Evolutionary conservation across 2,888 invertebrate genomes (phyloP).

Genomic region (Ichneumoninae sp.): DNA sequence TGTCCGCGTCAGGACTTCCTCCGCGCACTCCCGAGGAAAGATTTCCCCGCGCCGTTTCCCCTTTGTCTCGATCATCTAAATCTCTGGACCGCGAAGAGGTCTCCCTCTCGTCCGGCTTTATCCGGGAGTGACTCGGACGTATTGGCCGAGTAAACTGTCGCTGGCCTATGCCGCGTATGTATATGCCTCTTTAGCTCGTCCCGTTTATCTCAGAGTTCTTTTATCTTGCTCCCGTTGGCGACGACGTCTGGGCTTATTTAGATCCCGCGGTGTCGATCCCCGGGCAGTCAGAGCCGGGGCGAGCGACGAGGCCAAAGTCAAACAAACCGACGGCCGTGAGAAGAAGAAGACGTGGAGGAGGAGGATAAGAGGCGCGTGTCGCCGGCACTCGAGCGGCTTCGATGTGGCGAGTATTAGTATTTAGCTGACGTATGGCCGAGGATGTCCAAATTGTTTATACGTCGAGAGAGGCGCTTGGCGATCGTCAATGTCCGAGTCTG

Average conservation of each 20-base stretch:
- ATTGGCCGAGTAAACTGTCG: constrained; percentile 53
- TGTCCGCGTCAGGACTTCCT: too few species aligned
- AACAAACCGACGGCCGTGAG: constrained; percentile 27
- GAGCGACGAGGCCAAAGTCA: constrained; percentile 33
- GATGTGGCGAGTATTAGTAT: neutral
- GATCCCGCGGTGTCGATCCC: constrained; percentile 58
- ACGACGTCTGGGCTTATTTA: constrained; percentile 51
- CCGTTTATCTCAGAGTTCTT: neutral
- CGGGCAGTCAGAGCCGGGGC: too few species aligned
- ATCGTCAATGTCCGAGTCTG: neutral
- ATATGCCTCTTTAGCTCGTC: constrained; percentile 12
- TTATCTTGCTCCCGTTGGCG: constrained; percentile 14
- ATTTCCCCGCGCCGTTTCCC: too few species aligned
- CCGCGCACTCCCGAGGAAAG: too few species aligned
- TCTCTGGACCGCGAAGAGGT: too few species aligned
- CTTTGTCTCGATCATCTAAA: too few species aligned
- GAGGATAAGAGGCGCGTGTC: constrained; percentile 18
- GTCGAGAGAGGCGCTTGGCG: neutral
- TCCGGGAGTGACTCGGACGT: constrained; percentile 17
- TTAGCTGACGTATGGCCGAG: neutral
- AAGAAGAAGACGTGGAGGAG: too few species aligned
- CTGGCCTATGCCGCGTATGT: constrained; percentile 34
- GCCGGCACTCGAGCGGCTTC: neutral
- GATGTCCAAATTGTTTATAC: neutral
- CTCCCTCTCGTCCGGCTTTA: too few species aligned